phyloP scores from a whole-genome alignment of 1,140 invertebrate genomes.

The Linepithema humile region DNA sequence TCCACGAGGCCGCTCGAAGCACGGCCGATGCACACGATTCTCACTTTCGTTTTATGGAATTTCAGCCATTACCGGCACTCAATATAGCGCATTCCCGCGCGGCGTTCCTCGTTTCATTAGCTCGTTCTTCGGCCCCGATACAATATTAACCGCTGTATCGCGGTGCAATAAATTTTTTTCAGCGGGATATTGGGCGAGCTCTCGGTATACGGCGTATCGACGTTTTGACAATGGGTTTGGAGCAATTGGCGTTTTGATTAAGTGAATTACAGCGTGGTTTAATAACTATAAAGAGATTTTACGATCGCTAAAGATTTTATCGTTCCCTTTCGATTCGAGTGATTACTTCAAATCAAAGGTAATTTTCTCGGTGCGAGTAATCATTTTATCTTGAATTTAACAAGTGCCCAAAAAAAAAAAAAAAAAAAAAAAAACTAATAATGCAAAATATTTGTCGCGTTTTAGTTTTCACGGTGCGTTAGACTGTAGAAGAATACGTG shows the following conservation, averaged over 20 bases:
- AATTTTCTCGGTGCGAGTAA: neutral
- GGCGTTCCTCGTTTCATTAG: conserved; percentile 19
- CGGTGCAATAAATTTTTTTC: conserved; percentile 19
- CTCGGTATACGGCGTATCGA: neutral
- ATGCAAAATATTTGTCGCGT: no score
- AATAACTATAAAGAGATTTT: conserved; percentile 23
- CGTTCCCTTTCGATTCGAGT: neutral
- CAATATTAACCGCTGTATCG: conserved; percentile 8
- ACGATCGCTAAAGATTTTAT: conserved; percentile 13
- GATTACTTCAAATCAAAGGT: neutral
- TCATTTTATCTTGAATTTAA: neutral
- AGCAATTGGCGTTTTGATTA: conserved; percentile 24
- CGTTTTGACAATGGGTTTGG: conserved; percentile 14
- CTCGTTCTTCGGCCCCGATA: neutral
- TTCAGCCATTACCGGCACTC: conserved; percentile 31
- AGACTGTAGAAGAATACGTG: no score
- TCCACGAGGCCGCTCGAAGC: neutral
- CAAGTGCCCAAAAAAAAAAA: neutral
- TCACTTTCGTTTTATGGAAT: conserved; percentile 35
- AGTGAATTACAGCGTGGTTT: conserved; percentile 34
- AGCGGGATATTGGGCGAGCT: neutral
- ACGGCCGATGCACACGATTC: neutral
- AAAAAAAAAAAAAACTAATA: neutral
- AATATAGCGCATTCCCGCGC: neutral
- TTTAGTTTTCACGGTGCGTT: no score